These are phyloP conservation scores for Pogonocichla stellata DNA, from an alignment of 2,113 vertebrate genomes.

Conservation along the genomic window DNA sequence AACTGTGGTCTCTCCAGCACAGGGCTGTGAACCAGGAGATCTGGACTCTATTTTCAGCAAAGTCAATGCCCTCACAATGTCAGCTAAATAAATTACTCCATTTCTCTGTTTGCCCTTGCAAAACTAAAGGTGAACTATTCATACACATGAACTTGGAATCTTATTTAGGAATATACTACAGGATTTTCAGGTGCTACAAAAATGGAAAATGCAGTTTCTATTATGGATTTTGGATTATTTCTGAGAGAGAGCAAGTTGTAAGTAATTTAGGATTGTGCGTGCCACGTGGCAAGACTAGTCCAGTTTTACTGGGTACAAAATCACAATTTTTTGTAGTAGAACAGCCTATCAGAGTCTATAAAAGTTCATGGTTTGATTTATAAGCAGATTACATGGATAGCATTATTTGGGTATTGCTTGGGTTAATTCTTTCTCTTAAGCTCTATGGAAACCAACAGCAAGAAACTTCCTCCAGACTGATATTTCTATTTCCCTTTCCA, in stretches of 20 bases:
- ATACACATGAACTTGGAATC: neutral
- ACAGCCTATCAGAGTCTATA: fast-evolving
- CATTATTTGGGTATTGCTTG: neutral
- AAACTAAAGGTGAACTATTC: slow-evolving; percentile 4
- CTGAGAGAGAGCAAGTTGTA: neutral
- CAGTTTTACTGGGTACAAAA: neutral
- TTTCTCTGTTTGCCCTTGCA: slow-evolving; percentile 29
- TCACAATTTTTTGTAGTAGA: neutral
- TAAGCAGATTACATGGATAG: neutral
- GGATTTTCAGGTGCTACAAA: neutral
- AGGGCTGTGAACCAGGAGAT: neutral
- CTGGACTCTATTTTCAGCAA: slow-evolving; percentile 38
- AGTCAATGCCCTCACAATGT: slow-evolving; percentile 6
- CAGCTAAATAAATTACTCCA: slow-evolving; percentile 25
- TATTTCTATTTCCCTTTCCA: neutral
- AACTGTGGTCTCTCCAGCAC: neutral
- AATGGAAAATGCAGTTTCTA: neutral
- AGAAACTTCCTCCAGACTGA: neutral
- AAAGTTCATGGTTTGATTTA: neutral
- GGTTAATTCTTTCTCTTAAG: neutral
- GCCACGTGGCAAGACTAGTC: neutral
- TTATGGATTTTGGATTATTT: neutral
- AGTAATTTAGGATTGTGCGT: neutral
- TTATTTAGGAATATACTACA: neutral
- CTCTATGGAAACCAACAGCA: neutral